Percentiles rank a stretch among this genome's conserved stretches.
phyloP scores from a whole-genome alignment of 1,140 invertebrate species.

The Forficula auricularia region DNA sequence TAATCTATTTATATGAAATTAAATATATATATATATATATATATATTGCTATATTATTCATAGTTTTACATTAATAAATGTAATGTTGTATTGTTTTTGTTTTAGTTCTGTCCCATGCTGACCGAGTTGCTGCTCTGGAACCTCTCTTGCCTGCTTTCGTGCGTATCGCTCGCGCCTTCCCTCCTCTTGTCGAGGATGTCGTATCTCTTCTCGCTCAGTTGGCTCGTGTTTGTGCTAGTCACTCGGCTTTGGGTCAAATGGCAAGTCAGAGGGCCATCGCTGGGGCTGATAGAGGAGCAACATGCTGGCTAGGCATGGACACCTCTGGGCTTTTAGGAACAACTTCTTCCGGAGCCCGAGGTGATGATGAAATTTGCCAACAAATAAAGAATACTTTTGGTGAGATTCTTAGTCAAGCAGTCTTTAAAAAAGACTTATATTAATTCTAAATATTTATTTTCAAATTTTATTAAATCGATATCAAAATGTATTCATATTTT shows the following conservation, averaged over 20 bases:
- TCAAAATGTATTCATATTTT: no score
- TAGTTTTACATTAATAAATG: no score
- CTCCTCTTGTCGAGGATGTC: slow-evolving; percentile 77
- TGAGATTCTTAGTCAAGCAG: slow-evolving; percentile 36
- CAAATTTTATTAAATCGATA: no score
- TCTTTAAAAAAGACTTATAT: slow-evolving; percentile 37
- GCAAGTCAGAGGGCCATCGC: slow-evolving; percentile 36
- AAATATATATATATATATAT: no score
- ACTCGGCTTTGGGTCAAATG: slow-evolving; percentile 52
- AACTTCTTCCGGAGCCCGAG: slow-evolving; percentile 14
- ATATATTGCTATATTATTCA: no score
- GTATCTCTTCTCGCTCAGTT: slow-evolving; percentile 68
- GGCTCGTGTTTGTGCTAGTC: slow-evolving; percentile 67
- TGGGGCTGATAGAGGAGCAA: slow-evolving; percentile 12
- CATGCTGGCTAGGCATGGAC: neutral
- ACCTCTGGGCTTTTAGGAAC: neutral
- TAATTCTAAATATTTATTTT: slow-evolving; percentile 16
- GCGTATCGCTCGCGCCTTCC: slow-evolving; percentile 77
- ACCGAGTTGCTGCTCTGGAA: slow-evolving; percentile 62
- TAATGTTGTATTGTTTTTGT: slow-evolving; percentile 13
- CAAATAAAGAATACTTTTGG: slow-evolving; percentile 43
- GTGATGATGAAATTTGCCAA: slow-evolving; percentile 30
- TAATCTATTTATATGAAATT: no score
- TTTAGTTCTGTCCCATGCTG: slow-evolving; percentile 56
- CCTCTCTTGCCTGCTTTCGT: slow-evolving; percentile 68